A percentile compares a stretch with the other conserved stretches of the same genome.
These are phyloP conservation scores for Microcebus murinus DNA, from an alignment of 2,113 vertebrate genomes.

Conservation along the genomic window DNA sequence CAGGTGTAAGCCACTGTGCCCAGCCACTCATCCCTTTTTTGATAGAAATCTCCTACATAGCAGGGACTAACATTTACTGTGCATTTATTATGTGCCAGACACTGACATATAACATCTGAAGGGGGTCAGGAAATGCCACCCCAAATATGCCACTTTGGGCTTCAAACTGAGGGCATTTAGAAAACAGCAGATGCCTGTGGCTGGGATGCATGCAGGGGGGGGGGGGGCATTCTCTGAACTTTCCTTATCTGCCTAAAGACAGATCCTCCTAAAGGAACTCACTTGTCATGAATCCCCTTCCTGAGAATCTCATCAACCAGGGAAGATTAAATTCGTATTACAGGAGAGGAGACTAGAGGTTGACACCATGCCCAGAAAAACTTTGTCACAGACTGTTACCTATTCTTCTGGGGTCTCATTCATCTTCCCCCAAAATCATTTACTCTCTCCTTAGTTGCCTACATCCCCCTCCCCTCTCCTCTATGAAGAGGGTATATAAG, in stretches of 20 bases:
- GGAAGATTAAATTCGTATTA: not conserved
- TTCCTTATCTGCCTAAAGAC: not conserved
- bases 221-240: not conserved
- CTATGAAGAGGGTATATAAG: not conserved
- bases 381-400: not conserved
- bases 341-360: not conserved
- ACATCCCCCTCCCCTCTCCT: not conserved
- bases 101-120: not conserved
- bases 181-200: not conserved
- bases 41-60: not conserved
- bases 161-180: not conserved
- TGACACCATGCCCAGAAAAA: not conserved
- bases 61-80: not conserved
- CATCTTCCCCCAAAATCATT: not conserved
- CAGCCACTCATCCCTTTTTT: not conserved
- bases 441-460: not conserved
- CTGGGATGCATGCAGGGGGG: no score
- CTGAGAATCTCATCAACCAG: not conserved
- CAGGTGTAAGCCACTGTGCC: no score
- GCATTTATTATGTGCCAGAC: slow-evolving; percentile 6
- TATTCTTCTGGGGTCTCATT: not conserved
- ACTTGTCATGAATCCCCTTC: not conserved
- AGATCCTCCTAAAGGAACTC: not conserved
- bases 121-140: not conserved
- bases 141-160: not conserved